These are phyloP conservation scores for Styela plicata DNA, from an alignment of 23 tunicate species.

Conservation along the genomic window DNA sequence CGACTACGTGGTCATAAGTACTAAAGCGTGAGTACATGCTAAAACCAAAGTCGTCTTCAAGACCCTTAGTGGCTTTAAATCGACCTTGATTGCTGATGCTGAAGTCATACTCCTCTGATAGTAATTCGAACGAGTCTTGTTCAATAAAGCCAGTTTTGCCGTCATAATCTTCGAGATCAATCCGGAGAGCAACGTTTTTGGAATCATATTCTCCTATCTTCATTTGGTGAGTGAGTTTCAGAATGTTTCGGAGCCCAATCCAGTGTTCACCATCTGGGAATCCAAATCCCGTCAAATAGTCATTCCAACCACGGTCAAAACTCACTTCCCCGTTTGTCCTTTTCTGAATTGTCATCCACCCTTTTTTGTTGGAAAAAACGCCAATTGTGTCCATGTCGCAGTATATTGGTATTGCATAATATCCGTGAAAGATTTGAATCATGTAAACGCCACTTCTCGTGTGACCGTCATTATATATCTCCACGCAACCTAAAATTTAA, in stretches of 20 bases:
- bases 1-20: background rate
- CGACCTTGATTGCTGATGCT: too few species aligned
- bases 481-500: background rate
- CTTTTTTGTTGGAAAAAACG: background rate
- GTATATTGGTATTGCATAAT: background rate
- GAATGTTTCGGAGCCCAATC: background rate
- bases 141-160: too few species aligned
- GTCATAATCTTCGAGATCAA: background rate
- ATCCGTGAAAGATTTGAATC: background rate
- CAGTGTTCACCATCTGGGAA: background rate
- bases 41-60: too few species aligned
- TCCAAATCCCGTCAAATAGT: background rate
- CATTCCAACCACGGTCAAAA: background rate
- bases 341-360: background rate
- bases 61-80: too few species aligned
- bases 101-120: too few species aligned
- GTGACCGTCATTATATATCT: background rate
- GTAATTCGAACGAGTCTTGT: too few species aligned
- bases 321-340: background rate
- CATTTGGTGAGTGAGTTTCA: background rate
- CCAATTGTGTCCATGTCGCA: background rate
- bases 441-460: background rate
- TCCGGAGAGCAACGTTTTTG: background rate
- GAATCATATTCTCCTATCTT: background rate
- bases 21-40: too few species aligned